Evolutionary conservation across 2,797 vertebrate genomes (phyloP).

Genomic region (Anas acuta): DNA sequence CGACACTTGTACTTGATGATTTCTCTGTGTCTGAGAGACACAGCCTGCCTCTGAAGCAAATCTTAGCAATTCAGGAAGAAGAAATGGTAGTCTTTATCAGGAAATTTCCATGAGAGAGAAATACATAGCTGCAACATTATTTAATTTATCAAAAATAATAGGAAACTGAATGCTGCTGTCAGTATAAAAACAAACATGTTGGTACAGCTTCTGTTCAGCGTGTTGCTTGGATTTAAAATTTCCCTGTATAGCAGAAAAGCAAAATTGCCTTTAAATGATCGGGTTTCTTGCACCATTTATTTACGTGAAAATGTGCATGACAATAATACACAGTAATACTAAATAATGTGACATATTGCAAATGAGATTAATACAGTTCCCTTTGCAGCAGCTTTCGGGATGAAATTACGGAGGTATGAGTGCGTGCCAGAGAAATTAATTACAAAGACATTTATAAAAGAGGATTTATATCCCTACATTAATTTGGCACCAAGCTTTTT

Average conservation of each 20-base stretch:
- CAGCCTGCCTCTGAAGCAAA: neutral
- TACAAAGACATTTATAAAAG: neutral
- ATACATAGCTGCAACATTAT: neutral
- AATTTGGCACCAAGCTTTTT: neutral
- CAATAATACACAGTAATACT: neutral
- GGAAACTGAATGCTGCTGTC: neutral
- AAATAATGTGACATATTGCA: neutral
- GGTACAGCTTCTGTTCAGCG: neutral
- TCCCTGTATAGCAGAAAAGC: neutral
- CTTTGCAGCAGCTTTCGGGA: neutral
- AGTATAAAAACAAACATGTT: neutral
- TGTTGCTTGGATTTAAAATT: neutral
- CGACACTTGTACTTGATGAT: neutral
- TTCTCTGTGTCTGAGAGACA: neutral
- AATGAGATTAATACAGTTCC: neutral
- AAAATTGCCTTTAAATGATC: neutral
- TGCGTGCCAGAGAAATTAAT: neutral
- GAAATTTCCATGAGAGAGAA: neutral
- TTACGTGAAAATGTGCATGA: neutral
- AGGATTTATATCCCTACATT: neutral
- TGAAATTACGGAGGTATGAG: neutral
- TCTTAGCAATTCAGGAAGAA: neutral
- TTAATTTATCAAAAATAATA: neutral
- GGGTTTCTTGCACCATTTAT: neutral
- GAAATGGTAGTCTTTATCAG: neutral